Evolutionary conservation across 2,113 vertebrate species (phyloP), one percentile per base, ranked within the genome.

Genomic region (Petroica traversi): DNA sequence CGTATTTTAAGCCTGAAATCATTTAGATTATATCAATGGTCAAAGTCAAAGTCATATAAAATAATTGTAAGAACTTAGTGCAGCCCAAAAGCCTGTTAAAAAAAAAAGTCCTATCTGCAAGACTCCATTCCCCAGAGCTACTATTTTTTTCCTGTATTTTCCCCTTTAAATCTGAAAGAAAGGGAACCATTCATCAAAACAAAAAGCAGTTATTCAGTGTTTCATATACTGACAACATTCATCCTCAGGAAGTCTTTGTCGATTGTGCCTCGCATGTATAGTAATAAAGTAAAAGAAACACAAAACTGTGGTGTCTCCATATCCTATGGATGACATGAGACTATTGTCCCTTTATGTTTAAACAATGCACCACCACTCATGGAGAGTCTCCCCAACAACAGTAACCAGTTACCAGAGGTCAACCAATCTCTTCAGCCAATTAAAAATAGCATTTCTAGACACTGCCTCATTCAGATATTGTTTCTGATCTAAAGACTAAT

Each of bases 231-330:
- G 96, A 97, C 93, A 96, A 96, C 96, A 97, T 96, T 96, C 97
- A 97, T 97, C 80, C 95, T 95, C 93, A 96, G 95, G 92, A 97
- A 97, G 97, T 92, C 98, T 98, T 98, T 98, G 97, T 98, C 2
- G 86, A 97, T 98, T 98, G 98, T 98, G 81, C 63, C 78, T 94
- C 9, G 4, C 85, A 97, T 97, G 97, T 98, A 97, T 96, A 97
- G 96, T 89, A 97, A 98, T 96, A 98, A 95, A 98, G 96, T 96
- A 98, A 97, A 98, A 97, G 93, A 91, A 96, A 92, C 86, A 92
- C n/a, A 96, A 87, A 97, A 95, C 91, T 74, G 75, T 77, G 66
- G 83, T 95, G 93, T 93, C 84, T 85, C 86, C 81, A 90, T 89
- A 94, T 92, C 81, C 90, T 92, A 96, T 89, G 96, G 96, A 98